Evolutionary conservation across 2,113 vertebrate genomes (phyloP).

Genomic region (Merops nubicus): DNA sequence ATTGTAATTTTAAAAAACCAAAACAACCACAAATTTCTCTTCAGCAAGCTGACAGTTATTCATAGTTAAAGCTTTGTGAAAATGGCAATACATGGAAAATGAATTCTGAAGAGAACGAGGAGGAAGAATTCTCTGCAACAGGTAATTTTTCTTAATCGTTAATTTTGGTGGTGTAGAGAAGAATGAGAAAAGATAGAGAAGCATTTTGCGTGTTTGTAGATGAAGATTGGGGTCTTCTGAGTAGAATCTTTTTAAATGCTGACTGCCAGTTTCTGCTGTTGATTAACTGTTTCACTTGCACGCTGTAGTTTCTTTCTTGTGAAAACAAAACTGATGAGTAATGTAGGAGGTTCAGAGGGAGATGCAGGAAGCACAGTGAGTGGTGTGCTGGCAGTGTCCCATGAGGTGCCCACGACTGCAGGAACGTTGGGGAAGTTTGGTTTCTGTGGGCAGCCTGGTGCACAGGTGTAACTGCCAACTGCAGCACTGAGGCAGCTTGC

Average conservation of each 20-base stretch:
- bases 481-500: not conserved
- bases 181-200: not conserved
- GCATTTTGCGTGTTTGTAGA: not conserved
- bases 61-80: not conserved
- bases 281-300: not conserved
- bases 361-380: not conserved
- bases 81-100: not conserved
- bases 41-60: not conserved
- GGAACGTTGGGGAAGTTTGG: not conserved
- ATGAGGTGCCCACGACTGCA: not conserved
- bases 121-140: constrained; percentile 2
- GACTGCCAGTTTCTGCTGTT: not conserved
- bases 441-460: not conserved
- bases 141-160: not conserved
- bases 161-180: not conserved
- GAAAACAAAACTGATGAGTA: not conserved
- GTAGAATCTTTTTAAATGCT: not conserved
- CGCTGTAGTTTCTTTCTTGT: not conserved
- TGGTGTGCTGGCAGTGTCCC: too few relatives aligned
- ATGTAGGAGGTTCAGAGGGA: not conserved
- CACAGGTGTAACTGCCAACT: not conserved
- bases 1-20: not conserved
- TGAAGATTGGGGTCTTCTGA: not conserved
- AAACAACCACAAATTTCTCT: not conserved
- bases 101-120: not conserved